These are phyloP conservation scores for Armadillidium nasatum DNA, from an alignment of 1,140 invertebrate species.

Conservation along the genomic window DNA sequence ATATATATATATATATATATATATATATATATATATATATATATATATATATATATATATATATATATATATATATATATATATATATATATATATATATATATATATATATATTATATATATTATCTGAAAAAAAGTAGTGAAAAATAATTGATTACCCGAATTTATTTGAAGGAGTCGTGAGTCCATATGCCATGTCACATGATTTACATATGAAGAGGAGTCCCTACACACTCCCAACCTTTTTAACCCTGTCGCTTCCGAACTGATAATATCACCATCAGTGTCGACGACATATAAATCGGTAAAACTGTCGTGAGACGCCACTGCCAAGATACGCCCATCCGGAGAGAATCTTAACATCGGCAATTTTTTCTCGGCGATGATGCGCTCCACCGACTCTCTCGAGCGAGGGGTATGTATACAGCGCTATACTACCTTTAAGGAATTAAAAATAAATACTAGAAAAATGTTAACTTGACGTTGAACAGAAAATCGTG, in stretches of 20 bases:
- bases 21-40: no score
- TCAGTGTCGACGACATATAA: constrained; percentile 38
- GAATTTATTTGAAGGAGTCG: constrained; percentile 36
- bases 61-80: background rate
- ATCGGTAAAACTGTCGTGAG: constrained; percentile 40
- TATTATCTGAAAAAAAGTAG: no score
- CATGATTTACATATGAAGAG: constrained; percentile 37
- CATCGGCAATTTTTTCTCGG: constrained; percentile 32
- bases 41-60: no score
- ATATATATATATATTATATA: no score
- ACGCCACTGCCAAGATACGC: constrained; percentile 38
- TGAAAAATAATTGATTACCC: constrained; percentile 23
- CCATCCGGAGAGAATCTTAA: constrained; percentile 40
- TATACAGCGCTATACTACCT: constrained; percentile 35
- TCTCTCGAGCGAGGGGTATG: constrained; percentile 30
- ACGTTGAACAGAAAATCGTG: background rate
- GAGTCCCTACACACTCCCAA: constrained; percentile 36
- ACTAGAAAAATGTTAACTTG: no score
- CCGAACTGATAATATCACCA: constrained; percentile 31
- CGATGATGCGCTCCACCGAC: constrained; percentile 37
- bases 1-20: no score
- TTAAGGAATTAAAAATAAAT: constrained; percentile 5
- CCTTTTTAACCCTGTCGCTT: constrained; percentile 30
- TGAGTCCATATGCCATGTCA: constrained; percentile 38
- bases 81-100: no score